Percentiles rank a stretch among this genome's conserved stretches.
Evolutionary conservation across 2,888 invertebrate species (phyloP).

Genomic region (Mechanitis mazaeus): DNA sequence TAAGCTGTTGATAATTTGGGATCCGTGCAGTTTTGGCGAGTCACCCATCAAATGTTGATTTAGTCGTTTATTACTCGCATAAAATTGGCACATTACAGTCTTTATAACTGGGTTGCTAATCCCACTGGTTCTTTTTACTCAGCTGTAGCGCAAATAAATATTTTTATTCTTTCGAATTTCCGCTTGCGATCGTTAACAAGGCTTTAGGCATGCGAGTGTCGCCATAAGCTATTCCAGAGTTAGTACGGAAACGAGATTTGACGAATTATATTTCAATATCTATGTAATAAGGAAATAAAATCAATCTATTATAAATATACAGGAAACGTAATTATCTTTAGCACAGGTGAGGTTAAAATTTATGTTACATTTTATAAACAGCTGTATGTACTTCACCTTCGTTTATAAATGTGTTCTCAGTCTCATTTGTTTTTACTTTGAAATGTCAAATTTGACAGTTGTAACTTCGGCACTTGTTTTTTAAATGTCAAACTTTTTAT

Average conservation of each 20-base stretch:
- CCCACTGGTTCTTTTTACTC: slow-evolving; percentile 4
- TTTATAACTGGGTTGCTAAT: background rate
- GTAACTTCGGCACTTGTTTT: too few relatives aligned
- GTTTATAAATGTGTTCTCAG: too few relatives aligned
- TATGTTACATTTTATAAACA: too few relatives aligned
- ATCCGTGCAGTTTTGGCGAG: background rate
- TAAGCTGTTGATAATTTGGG: background rate
- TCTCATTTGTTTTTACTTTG: too few relatives aligned
- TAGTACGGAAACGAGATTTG: background rate
- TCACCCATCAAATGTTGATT: slow-evolving; percentile 7
- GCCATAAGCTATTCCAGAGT: background rate
- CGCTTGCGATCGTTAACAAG: slow-evolving; percentile 37
- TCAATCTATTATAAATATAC: background rate
- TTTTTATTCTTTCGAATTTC: slow-evolving; percentile 35
- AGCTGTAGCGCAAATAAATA: slow-evolving; percentile 29
- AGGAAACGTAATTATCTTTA: too few relatives aligned
- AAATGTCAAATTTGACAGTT: too few relatives aligned
- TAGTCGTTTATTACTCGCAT: slow-evolving; percentile 9
- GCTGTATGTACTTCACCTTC: too few relatives aligned
- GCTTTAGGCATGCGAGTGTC: slow-evolving; percentile 30
- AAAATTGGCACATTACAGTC: slow-evolving; percentile 9
- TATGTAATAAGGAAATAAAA: background rate
- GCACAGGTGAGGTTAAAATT: too few relatives aligned
- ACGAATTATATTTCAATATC: background rate
- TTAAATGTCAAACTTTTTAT: too few relatives aligned